Evolutionary conservation across 37 sponge, comb jelly and placozoan species (phyloP), one percentile per base, ranked within the genome.

Genomic region (Amphimedon queenslandica): DNA sequence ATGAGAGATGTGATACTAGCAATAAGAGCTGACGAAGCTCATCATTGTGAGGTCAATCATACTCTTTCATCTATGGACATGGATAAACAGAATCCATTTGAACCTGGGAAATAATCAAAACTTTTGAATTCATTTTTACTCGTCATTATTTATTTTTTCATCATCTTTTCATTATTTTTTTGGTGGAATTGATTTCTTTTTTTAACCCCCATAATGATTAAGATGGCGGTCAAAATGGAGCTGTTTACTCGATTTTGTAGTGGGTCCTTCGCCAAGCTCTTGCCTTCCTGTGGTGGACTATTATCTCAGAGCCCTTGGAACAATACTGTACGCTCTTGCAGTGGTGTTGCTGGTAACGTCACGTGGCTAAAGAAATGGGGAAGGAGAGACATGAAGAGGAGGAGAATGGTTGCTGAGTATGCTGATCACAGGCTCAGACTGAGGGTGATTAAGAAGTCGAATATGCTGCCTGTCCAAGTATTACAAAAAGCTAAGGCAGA

Each of bases 1-100:
- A 94, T 94, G 95, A 71, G 92, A 57, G 95, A 94, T 86, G 95
- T 94, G 40, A 79, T 94, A 60, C 64, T 87, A 31, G 95, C 82
- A 34, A 94, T 94, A 53, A 28, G 95, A 66, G 95, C 95, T 25
- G 95, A 94, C 60, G 95, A 94, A 76, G 95, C 92, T 34, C 95
- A 94, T 58, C 95, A 94, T 65, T 57, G 95, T 8, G 35, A 76
- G 1, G 95, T 94, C 67, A 91, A 94, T 64, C 95, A 94, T 67
- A 94, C 92, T 25, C 76, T 94, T 18, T 74, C 88, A 66, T 78
- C 74, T 32, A 78, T 94, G 42, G 40, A 76, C 0, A 69, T 47
- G 1, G 23, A 67, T 34, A 71, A 86, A 13, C 43, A 29, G 10
- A 94, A 94, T 55, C 95, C 95, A 1, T 90, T 80, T 51, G 29